These are phyloP conservation scores for Sarotherodon lohbergeri DNA, from an alignment of 2,113 vertebrate species.

Conservation along the genomic window DNA sequence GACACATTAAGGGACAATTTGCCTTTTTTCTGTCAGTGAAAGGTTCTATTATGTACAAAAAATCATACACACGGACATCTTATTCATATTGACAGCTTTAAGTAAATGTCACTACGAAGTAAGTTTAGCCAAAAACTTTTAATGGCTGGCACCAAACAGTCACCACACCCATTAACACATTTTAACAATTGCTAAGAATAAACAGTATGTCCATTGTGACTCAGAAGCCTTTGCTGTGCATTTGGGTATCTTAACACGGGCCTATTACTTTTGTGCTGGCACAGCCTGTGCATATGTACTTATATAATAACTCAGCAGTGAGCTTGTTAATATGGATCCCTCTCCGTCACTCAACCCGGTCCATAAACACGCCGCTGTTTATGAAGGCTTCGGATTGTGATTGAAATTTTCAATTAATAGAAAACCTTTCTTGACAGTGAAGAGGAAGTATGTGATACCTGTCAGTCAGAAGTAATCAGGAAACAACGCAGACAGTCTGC, in stretches of 20 bases:
- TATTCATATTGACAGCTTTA: conserved; percentile 36
- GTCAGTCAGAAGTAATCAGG: conserved; percentile 50
- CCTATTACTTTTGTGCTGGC: conserved; percentile 38
- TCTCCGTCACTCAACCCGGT: not conserved
- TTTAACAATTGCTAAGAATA: conserved; percentile 62
- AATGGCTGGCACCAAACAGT: conserved; percentile 57
- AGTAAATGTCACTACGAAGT: conserved; percentile 45
- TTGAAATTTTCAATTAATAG: not conserved
- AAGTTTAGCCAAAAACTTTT: conserved; percentile 37
- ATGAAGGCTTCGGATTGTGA: not conserved
- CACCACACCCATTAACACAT: conserved; percentile 60
- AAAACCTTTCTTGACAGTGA: not conserved
- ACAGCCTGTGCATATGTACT: conserved; percentile 2
- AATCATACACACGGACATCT: conserved; percentile 6
- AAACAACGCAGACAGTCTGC: conserved; percentile 30
- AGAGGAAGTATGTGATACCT: conserved; percentile 29
- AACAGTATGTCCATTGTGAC: conserved; percentile 62
- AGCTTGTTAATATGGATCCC: conserved; percentile 18
- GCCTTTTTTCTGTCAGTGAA: not conserved
- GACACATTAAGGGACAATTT: not conserved
- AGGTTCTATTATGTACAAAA: not conserved
- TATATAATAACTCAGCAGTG: conserved; percentile 35
- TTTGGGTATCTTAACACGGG: conserved; percentile 56
- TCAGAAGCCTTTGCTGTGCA: conserved; percentile 56
- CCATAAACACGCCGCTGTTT: not conserved